A percentile compares a stretch with the other conserved stretches of the same genome.
phyloP scores from a whole-genome alignment of 2,888 invertebrate species.

The Noctua fimbriata region DNA sequence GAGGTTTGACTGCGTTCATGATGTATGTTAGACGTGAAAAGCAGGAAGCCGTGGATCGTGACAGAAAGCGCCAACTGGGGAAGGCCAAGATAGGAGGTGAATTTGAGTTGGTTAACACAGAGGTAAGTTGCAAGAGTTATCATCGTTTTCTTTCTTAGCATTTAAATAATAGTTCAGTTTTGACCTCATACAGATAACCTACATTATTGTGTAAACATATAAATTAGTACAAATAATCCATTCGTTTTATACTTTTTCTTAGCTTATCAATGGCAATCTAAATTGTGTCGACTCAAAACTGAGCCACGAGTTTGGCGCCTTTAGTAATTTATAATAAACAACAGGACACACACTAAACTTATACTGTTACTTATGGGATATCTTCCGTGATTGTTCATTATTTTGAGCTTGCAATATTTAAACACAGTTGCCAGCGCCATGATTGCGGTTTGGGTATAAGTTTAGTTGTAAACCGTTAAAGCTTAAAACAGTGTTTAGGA shows the following conservation, averaged over 20 bases:
- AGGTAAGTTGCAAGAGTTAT: conserved; percentile 74
- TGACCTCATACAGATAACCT: neutral
- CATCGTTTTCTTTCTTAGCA: neutral
- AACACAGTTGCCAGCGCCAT: no score
- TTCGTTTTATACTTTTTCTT: neutral
- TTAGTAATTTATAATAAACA: neutral
- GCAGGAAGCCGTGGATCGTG: conserved; percentile 93
- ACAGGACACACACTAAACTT: neutral
- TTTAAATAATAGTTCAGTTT: neutral
- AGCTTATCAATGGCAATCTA: neutral
- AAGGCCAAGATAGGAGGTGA: conserved; percentile 98
- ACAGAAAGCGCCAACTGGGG: conserved; percentile 95
- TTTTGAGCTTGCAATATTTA: no score
- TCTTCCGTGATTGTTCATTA: no score
- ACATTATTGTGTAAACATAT: neutral
- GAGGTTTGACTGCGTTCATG: conserved; percentile 93
- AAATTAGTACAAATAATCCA: neutral
- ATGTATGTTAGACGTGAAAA: conserved; percentile 95
- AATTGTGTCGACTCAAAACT: neutral
- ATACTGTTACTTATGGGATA: no score
- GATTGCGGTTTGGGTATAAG: no score
- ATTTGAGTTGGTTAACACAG: conserved; percentile 95
- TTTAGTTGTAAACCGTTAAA: no score
- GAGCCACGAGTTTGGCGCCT: neutral
- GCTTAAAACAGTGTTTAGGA: no score